Evolutionary conservation across 2,797 vertebrate species (phyloP).

Genomic region (Pagetopsis macropterus): DNA sequence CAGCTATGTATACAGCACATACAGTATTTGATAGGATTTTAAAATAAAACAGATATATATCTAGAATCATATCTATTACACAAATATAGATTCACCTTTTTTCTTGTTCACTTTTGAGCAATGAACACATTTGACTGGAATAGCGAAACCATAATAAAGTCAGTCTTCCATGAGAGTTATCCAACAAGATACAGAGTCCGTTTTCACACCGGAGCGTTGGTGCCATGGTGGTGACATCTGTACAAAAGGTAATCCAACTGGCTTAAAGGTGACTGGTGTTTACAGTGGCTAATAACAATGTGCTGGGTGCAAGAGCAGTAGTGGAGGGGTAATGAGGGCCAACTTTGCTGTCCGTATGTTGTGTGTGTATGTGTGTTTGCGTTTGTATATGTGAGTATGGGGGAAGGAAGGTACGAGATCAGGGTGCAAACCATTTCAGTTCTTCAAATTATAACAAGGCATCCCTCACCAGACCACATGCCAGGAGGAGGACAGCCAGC

Average conservation of each 20-base stretch:
- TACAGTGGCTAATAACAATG: conserved; percentile 86
- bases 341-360: conserved; percentile 88
- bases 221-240: conserved; percentile 75
- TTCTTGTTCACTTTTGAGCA: conserved; percentile 74
- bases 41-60: conserved; percentile 72
- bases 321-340: conserved; percentile 86
- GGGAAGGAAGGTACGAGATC: conserved; percentile 84
- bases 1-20: conserved; percentile 77
- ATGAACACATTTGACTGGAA: conserved; percentile 73
- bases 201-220: conserved; percentile 77
- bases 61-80: conserved; percentile 73
- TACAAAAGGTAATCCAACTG: conserved; percentile 84
- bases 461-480: conserved; percentile 90
- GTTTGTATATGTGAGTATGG: conserved; percentile 84
- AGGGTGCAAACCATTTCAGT: conserved; percentile 87
- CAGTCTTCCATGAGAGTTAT: conserved; percentile 77
- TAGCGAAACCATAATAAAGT: conserved; percentile 76
- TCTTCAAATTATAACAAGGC: conserved; percentile 93
- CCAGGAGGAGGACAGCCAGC: conserved; percentile 92
- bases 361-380: conserved; percentile 45
- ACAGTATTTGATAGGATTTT: conserved; percentile 62
- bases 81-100: conserved; percentile 81
- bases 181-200: conserved; percentile 77
- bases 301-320: conserved; percentile 85
- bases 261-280: conserved; percentile 85